Evolutionary conservation across 2,797 vertebrate species (phyloP).

Genomic region (Oryzias sinensis): DNA sequence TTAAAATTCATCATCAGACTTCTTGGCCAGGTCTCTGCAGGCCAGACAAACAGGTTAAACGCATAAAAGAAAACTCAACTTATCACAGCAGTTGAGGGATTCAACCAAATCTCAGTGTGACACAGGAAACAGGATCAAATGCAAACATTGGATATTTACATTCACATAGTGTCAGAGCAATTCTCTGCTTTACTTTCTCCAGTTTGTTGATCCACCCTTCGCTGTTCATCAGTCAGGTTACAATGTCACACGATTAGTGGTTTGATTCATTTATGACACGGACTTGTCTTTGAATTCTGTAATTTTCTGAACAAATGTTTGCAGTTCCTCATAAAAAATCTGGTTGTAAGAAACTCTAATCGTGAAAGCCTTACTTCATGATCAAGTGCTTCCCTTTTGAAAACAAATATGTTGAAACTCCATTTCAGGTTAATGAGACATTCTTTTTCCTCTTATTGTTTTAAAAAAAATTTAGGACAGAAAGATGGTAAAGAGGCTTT

Average conservation of each 20-base stretch:
- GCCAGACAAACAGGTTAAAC: not conserved
- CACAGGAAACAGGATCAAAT: not conserved
- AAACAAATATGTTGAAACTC: too few relatives aligned
- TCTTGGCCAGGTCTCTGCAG: not conserved
- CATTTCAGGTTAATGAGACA: too few relatives aligned
- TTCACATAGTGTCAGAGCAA: not conserved
- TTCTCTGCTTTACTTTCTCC: not conserved
- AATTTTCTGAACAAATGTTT: too few relatives aligned
- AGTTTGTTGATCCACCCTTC: not conserved
- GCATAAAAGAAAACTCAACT: not conserved
- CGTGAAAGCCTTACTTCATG: too few relatives aligned
- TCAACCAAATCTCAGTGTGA: not conserved
- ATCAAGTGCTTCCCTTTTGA: too few relatives aligned
- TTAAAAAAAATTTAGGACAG: too few relatives aligned
- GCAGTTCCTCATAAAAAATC: too few relatives aligned
- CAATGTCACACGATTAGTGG: not conserved
- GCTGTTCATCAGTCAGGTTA: not conserved
- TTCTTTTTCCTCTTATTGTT: too few relatives aligned
- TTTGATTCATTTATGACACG: too few relatives aligned
- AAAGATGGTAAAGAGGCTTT: too few relatives aligned
- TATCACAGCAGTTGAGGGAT: not conserved
- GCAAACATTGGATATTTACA: slow-evolving; percentile 1
- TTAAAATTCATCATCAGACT: not conserved
- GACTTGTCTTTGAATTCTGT: too few relatives aligned
- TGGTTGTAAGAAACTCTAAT: too few relatives aligned